Conservation (phyloP, 37 sponge, comb jelly and placozoan species). For the Cladorhizidae sp. region DNA sequence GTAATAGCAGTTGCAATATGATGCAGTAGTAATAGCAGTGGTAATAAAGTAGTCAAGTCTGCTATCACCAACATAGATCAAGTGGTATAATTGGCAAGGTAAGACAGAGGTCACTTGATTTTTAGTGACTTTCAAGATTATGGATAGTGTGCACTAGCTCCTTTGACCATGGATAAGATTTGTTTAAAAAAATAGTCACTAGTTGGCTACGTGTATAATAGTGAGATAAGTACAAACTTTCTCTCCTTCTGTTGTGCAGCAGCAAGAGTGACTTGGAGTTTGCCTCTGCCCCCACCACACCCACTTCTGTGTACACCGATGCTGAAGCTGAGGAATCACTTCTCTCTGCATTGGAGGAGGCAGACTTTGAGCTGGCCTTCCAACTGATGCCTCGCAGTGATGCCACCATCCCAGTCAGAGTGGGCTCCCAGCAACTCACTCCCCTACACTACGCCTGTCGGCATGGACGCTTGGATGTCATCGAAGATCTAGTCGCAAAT, state of each 20-base stretch:
- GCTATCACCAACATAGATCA: too few species aligned
- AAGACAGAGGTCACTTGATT: too few species aligned
- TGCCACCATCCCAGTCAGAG: background rate
- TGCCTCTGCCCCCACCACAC: constrained; percentile 4
- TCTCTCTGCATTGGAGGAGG: constrained; percentile 8
- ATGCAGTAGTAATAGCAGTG: too few species aligned
- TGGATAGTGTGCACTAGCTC: too few species aligned
- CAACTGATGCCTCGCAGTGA: background rate
- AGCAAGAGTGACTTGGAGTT: constrained; percentile 9
- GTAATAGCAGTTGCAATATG: too few species aligned
- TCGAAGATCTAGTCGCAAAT: background rate
- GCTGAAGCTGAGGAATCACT: constrained; percentile 10
- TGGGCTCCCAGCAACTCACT: constrained; percentile 26
- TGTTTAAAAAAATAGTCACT: too few species aligned
- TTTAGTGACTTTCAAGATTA: too few species aligned
- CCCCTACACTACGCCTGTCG: constrained; percentile 35
- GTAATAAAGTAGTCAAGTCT: too few species aligned
- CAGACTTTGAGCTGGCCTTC: constrained; percentile 14
- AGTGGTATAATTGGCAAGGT: too few species aligned
- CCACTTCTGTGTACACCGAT: constrained; percentile 10
- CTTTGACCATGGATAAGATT: too few species aligned
- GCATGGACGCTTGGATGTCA: constrained; percentile 20
- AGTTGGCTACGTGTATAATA: too few species aligned
- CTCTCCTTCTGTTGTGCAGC: constrained; percentile 4
- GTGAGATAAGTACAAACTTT: too few species aligned